These are phyloP conservation scores for Xestia xanthographa DNA, from an alignment of 2,888 invertebrate species.

Conservation along the genomic window DNA sequence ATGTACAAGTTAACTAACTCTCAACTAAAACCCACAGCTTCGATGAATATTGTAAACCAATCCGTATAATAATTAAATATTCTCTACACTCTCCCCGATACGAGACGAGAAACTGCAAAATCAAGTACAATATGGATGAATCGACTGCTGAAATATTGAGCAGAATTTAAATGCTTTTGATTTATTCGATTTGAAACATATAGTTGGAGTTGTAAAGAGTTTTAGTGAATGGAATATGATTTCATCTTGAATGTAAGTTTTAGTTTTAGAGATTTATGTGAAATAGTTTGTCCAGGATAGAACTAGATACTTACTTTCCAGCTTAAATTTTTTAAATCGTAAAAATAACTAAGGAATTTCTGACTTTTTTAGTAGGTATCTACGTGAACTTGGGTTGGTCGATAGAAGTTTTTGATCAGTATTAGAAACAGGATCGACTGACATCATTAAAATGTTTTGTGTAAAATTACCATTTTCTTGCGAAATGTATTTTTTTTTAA, in stretches of 20 bases:
- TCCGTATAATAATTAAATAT: constrained; percentile 42
- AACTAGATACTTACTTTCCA: not conserved
- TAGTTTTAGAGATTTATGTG: constrained; percentile 5
- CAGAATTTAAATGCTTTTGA: constrained; percentile 49
- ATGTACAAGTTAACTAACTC: constrained; percentile 11
- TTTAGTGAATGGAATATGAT: constrained; percentile 15
- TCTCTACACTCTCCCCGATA: constrained; percentile 37
- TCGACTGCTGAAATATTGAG: constrained; percentile 40
- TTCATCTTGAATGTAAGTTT: not conserved
- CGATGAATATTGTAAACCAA: constrained; percentile 36
- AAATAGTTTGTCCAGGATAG: not conserved
- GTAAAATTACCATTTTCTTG: no score
- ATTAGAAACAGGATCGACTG: no score
- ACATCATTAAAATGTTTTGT: no score
- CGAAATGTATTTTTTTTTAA: no score
- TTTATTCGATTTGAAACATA: constrained; percentile 28
- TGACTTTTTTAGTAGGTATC: no score
- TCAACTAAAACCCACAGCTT: constrained; percentile 28
- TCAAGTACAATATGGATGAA: constrained; percentile 46
- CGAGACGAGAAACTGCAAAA: constrained; percentile 32
- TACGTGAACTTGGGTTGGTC: no score
- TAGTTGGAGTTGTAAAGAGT: not conserved
- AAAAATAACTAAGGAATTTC: not conserved
- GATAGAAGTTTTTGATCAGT: no score
- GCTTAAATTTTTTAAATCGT: not conserved